Evolutionary conservation across 2,797 vertebrate genomes (phyloP).

Genomic region (Erithacus rubecula): DNA sequence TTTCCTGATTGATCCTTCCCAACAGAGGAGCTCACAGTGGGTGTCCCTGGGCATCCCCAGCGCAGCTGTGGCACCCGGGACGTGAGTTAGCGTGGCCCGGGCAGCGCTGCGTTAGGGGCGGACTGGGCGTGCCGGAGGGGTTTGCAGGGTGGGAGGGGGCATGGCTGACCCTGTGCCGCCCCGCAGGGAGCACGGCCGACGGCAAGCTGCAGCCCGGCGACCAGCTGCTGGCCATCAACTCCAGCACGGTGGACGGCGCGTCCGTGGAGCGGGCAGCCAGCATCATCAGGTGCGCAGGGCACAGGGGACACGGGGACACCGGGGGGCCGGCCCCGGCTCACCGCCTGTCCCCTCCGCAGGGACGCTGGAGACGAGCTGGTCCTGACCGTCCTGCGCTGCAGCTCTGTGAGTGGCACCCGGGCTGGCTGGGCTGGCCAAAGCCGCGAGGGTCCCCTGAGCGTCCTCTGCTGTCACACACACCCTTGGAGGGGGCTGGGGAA

Average conservation of each 20-base stretch:
- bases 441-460: neutral
- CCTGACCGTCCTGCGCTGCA: conserved; percentile 88
- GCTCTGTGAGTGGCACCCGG: conserved; percentile 70
- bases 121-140: neutral
- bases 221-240: conserved; percentile 90
- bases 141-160: neutral
- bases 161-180: neutral
- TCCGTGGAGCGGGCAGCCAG: conserved; percentile 83
- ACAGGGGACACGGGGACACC: accelerated
- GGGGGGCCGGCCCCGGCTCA: neutral
- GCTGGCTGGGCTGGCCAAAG: no score
- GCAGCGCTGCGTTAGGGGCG: neutral
- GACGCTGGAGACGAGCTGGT: conserved; percentile 84
- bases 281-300: conserved; percentile 84
- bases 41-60: accelerated
- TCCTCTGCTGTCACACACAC: no score
- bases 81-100: accelerated
- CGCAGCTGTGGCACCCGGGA: neutral
- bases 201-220: conserved; percentile 87
- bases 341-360: conserved; percentile 72
- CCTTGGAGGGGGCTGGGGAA: neutral
- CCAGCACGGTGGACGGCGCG: conserved; percentile 78
- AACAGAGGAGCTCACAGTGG: neutral
- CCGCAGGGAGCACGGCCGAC: conserved; percentile 74
- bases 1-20: no score